Evolutionary conservation across 2,797 vertebrate species (phyloP), one percentile per base, ranked within the genome.

Genomic region (Podargus strigoides): DNA sequence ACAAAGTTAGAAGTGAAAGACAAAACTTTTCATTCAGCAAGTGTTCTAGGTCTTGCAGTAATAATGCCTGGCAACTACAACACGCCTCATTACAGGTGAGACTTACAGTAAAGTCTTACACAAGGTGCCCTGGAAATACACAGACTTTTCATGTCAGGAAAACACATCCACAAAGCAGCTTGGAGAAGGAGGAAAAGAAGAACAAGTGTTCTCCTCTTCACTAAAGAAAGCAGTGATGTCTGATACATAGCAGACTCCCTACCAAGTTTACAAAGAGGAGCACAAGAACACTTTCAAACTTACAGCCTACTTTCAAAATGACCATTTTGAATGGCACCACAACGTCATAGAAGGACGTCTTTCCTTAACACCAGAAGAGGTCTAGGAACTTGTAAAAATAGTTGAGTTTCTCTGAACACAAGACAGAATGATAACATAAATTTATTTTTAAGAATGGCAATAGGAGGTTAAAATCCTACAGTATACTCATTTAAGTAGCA

Each of bases 41-140:
- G 18, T 20, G 11, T 10, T 49, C 32, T 64, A 74, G 39, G 24
- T 62, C 32, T 13, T 4, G 0, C 6, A 49, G 10, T 8, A 78
- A 64, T 7, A 78, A 64, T 1, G 7, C 17, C 42, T 30, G 36
- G 24, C 7, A 28, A 85, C 63, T 58, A 49, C 13, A 52, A 28
- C 19, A 52, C 1, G 4, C n/a, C 47, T 46, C 36, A 6, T 2
- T 1, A 52, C 0, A 88, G n/a, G 22, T 4, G 1, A 66, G 32
- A 41, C 28, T 68, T 41, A 50, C 6, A 87, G n/a, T 13, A 46
- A 56, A 68, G 36, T 39, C n/a, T 67, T 47, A 18, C 18, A 77
- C 36, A 53, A 39, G 27, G 26, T 22, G 7, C 13, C 70, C 52
- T 81, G 32, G 66, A 84, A 93, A 88, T 5, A 53, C 3, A 66